A percentile compares a stretch with the other conserved stretches of the same genome.
phyloP scores from a whole-genome alignment of 2,113 vertebrate genomes.

The Gambusia holbrooki region DNA sequence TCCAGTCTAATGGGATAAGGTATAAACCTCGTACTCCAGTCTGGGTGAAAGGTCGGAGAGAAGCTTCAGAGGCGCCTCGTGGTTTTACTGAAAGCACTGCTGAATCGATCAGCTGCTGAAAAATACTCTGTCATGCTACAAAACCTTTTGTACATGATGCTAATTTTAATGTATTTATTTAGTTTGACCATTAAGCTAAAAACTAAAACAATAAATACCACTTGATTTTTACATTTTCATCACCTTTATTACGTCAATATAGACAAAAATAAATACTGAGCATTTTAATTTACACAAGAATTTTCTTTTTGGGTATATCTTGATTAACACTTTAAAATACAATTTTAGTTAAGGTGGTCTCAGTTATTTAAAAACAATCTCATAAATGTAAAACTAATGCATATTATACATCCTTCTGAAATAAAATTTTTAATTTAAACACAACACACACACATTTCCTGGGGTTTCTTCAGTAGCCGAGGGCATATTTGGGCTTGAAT shows the following conservation, averaged over 20 bases:
- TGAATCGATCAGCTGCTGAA: background rate
- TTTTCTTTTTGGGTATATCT: too few species aligned
- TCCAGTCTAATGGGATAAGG: slow-evolving; percentile 62
- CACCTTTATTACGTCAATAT: too few species aligned
- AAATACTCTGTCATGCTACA: background rate
- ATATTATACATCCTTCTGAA: background rate
- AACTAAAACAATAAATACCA: too few species aligned
- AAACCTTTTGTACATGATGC: background rate
- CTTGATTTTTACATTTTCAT: too few species aligned
- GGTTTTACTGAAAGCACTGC: background rate
- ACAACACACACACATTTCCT: too few species aligned
- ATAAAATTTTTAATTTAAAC: background rate
- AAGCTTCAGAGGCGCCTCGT: background rate
- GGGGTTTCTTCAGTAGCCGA: too few species aligned
- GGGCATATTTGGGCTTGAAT: background rate
- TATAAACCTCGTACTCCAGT: slow-evolving; percentile 43
- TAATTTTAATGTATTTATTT: too few species aligned
- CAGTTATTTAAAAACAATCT: background rate
- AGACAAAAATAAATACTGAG: too few species aligned
- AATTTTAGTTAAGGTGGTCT: background rate
- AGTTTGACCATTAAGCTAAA: too few species aligned
- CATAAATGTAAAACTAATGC: too few species aligned
- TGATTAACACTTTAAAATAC: background rate
- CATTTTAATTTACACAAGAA: too few species aligned
- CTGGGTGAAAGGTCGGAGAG: slow-evolving; percentile 41